These are phyloP conservation scores for Amiota minor DNA, from an alignment of 2,888 invertebrate genomes.

Conservation along the genomic window DNA sequence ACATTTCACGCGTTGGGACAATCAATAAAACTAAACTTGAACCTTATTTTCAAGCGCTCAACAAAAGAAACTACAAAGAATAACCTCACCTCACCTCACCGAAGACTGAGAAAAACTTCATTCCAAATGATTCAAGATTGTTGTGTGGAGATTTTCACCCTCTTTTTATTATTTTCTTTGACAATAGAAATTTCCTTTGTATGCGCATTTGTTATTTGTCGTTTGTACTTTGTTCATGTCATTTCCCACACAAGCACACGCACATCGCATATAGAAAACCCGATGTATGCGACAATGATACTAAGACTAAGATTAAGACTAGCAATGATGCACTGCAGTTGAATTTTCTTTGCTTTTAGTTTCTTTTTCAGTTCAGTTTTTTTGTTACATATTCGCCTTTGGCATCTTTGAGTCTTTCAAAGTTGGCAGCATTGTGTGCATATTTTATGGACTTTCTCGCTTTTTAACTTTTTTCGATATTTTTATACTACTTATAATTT, in stretches of 20 bases:
- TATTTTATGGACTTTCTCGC: slow-evolving; percentile 21
- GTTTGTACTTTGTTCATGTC: slow-evolving; percentile 1
- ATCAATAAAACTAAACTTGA: slow-evolving; percentile 63
- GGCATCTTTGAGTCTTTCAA: background rate
- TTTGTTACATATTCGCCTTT: no score
- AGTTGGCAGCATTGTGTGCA: background rate
- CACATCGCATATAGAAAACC: background rate
- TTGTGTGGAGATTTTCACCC: no score
- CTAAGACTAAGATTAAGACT: no score
- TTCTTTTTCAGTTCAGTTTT: no score
- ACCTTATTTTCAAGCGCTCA: slow-evolving; percentile 40
- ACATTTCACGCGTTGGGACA: slow-evolving; percentile 49
- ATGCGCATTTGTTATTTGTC: no score
- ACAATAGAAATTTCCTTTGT: background rate
- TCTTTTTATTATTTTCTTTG: background rate
- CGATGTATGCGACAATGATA: no score
- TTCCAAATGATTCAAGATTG: no score
- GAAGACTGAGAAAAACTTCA: background rate
- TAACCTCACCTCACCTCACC: no score
- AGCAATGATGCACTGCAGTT: no score
- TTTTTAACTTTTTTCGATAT: background rate
- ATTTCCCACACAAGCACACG: background rate
- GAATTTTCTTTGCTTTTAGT: background rate
- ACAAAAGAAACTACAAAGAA: slow-evolving; percentile 10
- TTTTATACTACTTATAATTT: slow-evolving; percentile 8